Percentiles rank a stretch among this genome's conserved stretches.
phyloP scores from a whole-genome alignment of 2,113 vertebrate genomes.

The Blennius ocellaris region DNA sequence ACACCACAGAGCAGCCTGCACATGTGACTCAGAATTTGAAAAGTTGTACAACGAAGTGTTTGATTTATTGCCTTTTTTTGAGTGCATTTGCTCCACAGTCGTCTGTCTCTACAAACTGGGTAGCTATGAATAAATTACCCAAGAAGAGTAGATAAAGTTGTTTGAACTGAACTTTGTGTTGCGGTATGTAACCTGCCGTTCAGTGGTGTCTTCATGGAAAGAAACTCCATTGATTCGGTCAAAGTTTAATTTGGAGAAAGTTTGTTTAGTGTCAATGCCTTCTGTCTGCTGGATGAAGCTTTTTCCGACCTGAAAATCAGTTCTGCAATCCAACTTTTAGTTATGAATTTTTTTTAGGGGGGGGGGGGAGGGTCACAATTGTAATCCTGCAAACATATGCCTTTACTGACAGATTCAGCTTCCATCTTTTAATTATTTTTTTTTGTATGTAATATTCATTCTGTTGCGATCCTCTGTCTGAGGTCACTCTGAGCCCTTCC shows the following conservation, averaged over 20 bases:
- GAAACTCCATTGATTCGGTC: constrained; percentile 45
- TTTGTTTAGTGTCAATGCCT: constrained; percentile 57
- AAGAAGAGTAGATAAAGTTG: not conserved
- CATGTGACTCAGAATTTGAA: too few relatives aligned
- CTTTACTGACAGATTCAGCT: constrained; percentile 7
- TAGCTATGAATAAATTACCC: not conserved
- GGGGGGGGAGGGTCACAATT: constrained; percentile 17
- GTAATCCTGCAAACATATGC: not conserved
- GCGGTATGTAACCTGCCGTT: not conserved
- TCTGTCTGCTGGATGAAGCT: constrained; percentile 2
- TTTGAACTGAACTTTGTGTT: too few relatives aligned
- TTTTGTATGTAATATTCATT: constrained; percentile 1
- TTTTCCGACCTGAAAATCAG: not conserved
- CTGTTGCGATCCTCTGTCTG: constrained; percentile 23
- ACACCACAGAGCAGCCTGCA: too few relatives aligned
- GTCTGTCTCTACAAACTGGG: too few relatives aligned
- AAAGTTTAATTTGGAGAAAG: constrained; percentile 50
- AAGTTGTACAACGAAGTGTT: too few relatives aligned
- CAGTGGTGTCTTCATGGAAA: constrained; percentile 26
- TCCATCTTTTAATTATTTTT: constrained; percentile 15
- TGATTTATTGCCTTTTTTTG: too few relatives aligned
- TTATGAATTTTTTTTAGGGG: not conserved
- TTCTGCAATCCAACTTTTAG: not conserved
- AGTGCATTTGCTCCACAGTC: too few relatives aligned
- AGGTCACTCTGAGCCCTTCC: constrained; percentile 29